Evolutionary conservation across 2,888 invertebrate species (phyloP).

Genomic region (Dasypogon diadema): DNA sequence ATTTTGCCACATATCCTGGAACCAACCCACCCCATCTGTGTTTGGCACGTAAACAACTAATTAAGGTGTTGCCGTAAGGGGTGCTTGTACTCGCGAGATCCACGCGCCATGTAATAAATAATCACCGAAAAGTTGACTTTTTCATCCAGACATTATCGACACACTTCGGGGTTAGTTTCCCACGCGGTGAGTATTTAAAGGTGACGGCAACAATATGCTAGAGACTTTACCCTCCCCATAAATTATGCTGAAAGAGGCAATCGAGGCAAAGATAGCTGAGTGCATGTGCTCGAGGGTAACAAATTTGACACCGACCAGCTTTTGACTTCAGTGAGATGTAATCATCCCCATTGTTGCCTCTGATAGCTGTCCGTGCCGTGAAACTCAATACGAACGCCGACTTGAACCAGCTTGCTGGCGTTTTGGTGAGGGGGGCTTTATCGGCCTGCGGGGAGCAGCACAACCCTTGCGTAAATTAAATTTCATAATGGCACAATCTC

Average conservation of each 20-base stretch:
- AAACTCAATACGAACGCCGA: constrained; percentile 33
- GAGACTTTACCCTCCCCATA: constrained; percentile 22
- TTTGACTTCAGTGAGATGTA: constrained; percentile 51
- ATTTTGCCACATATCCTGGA: background rate
- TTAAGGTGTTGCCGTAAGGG: constrained; percentile 17
- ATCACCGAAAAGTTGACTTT: constrained; percentile 44
- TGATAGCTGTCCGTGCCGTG: constrained; percentile 37
- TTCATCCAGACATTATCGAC: constrained; percentile 50
- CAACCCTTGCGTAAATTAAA: constrained; percentile 49
- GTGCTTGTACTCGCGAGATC: background rate
- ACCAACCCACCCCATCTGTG: background rate
- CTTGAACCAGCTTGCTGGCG: background rate
- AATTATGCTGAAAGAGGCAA: constrained; percentile 44
- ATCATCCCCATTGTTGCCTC: constrained; percentile 51
- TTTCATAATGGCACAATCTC: constrained; percentile 48
- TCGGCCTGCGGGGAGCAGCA: background rate
- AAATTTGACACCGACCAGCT: constrained; percentile 56
- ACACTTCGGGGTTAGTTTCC: constrained; percentile 53
- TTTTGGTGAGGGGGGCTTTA: background rate
- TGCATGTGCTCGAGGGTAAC: constrained; percentile 52
- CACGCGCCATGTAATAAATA: constrained; percentile 43
- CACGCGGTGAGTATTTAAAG: constrained; percentile 48
- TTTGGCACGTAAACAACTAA: constrained; percentile 35
- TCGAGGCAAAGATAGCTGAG: constrained; percentile 16
- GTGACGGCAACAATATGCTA: constrained; percentile 55